phyloP scores from a whole-genome alignment of 2,797 vertebrate genomes.

The Cetoscarus ocellatus region DNA sequence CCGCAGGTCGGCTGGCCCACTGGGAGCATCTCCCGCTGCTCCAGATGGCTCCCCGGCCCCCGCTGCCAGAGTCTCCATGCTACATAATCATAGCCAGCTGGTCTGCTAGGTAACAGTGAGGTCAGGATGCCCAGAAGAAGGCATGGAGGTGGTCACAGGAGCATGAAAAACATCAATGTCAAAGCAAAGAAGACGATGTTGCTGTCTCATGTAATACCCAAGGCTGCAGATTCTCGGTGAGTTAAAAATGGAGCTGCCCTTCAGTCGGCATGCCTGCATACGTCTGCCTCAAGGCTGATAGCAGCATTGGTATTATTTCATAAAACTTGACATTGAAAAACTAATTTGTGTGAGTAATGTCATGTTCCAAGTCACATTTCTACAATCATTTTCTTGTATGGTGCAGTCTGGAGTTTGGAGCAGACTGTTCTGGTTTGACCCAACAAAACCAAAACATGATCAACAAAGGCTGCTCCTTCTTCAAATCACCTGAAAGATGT shows the following conservation, averaged over 20 bases:
- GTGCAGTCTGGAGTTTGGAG: neutral
- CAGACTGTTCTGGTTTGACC: neutral
- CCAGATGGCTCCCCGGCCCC: conserved; percentile 68
- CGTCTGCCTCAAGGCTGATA: neutral
- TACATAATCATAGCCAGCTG: conserved; percentile 78
- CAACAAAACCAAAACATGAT: neutral
- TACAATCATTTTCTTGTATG: neutral
- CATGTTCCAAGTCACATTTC: neutral
- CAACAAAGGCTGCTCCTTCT: no score
- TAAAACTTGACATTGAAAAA: neutral
- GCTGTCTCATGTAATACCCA: neutral
- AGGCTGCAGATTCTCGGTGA: neutral
- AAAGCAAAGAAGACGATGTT: conserved; percentile 5
- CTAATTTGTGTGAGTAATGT: neutral
- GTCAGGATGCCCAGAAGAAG: conserved; percentile 63
- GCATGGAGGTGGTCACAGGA: conserved; percentile 13
- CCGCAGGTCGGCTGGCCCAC: conserved; percentile 57
- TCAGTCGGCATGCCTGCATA: neutral
- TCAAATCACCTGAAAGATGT: no score
- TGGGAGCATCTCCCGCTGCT: conserved; percentile 54
- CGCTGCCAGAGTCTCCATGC: conserved; percentile 60
- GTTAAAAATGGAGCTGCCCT: neutral
- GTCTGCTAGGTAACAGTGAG: conserved; percentile 61
- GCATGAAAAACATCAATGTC: conserved; percentile 25
- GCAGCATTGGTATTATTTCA: neutral